Evolutionary conservation across 2,888 invertebrate genomes (phyloP).

Genomic region (Rugalucina vietnamica): DNA sequence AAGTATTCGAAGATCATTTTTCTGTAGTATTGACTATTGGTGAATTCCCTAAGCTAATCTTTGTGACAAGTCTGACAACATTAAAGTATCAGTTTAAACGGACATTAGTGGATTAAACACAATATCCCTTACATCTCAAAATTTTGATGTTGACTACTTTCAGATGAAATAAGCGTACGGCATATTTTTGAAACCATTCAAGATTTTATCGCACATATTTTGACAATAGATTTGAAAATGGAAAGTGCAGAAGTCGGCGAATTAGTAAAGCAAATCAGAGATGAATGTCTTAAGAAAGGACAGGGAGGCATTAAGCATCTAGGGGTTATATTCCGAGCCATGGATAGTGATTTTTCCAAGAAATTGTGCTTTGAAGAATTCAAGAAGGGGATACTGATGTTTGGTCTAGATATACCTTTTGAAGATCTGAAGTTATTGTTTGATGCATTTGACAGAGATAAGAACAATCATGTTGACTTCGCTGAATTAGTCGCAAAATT

Average conservation of each 20-base stretch:
- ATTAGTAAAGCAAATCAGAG: slow-evolving; percentile 66
- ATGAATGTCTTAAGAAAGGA: slow-evolving; percentile 67
- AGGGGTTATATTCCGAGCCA: slow-evolving; percentile 73
- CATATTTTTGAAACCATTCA: too few relatives aligned
- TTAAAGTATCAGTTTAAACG: too few relatives aligned
- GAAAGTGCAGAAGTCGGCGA: slow-evolving; percentile 45
- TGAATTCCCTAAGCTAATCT: too few relatives aligned
- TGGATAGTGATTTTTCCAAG: slow-evolving; percentile 79
- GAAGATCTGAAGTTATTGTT: slow-evolving; percentile 74
- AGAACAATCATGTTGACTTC: slow-evolving; percentile 77
- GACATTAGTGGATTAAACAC: too few relatives aligned
- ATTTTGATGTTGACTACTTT: too few relatives aligned
- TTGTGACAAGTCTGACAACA: too few relatives aligned
- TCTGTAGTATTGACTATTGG: too few relatives aligned
- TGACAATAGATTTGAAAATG: slow-evolving; percentile 17
- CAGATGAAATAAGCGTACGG: too few relatives aligned
- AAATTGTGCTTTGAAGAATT: slow-evolving; percentile 76
- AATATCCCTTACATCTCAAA: too few relatives aligned
- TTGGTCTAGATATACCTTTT: slow-evolving; percentile 66
- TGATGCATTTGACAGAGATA: slow-evolving; percentile 75
- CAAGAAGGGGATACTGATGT: slow-evolving; percentile 69
- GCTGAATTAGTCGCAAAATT: slow-evolving; percentile 76
- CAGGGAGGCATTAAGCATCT: slow-evolving; percentile 76
- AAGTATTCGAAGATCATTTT: too few relatives aligned
- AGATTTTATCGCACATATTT: too few relatives aligned